Evolutionary conservation across 2,113 vertebrate species (phyloP).

Genomic region (Micromys minutus): DNA sequence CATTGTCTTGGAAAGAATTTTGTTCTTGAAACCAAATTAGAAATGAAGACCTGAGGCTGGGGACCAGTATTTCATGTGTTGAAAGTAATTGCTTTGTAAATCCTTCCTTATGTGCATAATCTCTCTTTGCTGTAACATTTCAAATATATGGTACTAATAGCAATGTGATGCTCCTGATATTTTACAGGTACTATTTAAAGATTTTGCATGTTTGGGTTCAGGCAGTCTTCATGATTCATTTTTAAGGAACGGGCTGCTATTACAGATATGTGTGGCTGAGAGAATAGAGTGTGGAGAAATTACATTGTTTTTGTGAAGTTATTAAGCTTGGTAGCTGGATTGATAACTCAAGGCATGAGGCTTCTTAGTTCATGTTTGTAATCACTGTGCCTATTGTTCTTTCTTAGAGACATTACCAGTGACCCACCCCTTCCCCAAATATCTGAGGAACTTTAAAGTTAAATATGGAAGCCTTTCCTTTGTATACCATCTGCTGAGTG

Average conservation of each 20-base stretch:
- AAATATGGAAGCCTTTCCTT: neutral
- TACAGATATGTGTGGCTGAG: neutral
- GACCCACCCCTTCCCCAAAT: neutral
- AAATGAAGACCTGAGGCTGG: constrained; percentile 10
- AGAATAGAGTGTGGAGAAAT: neutral
- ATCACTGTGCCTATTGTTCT: neutral
- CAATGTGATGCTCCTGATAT: constrained; percentile 31
- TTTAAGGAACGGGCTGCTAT: neutral
- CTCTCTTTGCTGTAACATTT: constrained; percentile 49
- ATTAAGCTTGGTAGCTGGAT: neutral
- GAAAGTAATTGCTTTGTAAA: constrained; percentile 54
- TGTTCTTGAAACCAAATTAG: constrained; percentile 54
- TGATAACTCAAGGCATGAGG: neutral
- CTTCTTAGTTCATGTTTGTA: neutral
- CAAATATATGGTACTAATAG: neutral
- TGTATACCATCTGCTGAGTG: neutral
- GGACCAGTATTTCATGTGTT: constrained; percentile 28
- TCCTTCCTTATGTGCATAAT: constrained; percentile 15
- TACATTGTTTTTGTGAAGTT: neutral
- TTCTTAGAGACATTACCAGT: neutral
- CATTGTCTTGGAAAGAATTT: constrained; percentile 71
- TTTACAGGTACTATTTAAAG: constrained; percentile 21
- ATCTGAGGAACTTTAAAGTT: neutral
- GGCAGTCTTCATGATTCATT: neutral
- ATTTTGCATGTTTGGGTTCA: neutral